Evolutionary conservation across 2,113 vertebrate species (phyloP).

Genomic region (Ornithorhynchus anatinus): DNA sequence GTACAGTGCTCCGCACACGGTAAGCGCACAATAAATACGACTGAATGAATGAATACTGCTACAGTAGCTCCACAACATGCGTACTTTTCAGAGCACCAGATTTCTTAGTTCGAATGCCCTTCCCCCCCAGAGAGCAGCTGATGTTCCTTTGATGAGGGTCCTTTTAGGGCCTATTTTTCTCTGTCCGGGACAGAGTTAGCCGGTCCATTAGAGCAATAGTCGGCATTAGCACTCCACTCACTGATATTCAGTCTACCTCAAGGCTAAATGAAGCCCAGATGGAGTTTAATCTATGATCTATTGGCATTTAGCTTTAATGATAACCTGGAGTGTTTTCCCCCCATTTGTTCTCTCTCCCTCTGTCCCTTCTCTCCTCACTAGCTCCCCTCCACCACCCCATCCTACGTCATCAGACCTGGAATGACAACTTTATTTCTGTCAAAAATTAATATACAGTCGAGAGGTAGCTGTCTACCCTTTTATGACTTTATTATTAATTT

Average conservation of each 20-base stretch:
- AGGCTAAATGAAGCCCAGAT: slow-evolving; percentile 22
- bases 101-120: not conserved
- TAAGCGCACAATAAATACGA: too few species aligned
- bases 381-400: too few species aligned
- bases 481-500: not conserved
- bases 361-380: too few species aligned
- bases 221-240: slow-evolving; percentile 19
- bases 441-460: not conserved
- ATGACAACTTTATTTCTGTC: not conserved
- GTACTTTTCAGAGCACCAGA: not conserved
- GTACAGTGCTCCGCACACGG: too few species aligned
- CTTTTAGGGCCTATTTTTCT: slow-evolving; percentile 43
- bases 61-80: too few species aligned
- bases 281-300: slow-evolving; percentile 1
- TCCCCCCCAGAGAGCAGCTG: not conserved
- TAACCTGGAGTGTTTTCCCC: not conserved
- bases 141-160: slow-evolving; percentile 12
- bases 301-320: slow-evolving; percentile 27
- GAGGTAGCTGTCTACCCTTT: not conserved
- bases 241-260: not conserved
- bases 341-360: too few species aligned
- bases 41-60: too few species aligned
- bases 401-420: not conserved
- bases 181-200: too few species aligned
- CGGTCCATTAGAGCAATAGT: slow-evolving; percentile 29